Evolutionary conservation across 1,140 invertebrate genomes (phyloP).

Genomic region (Ceratosolen fusciceps): DNA sequence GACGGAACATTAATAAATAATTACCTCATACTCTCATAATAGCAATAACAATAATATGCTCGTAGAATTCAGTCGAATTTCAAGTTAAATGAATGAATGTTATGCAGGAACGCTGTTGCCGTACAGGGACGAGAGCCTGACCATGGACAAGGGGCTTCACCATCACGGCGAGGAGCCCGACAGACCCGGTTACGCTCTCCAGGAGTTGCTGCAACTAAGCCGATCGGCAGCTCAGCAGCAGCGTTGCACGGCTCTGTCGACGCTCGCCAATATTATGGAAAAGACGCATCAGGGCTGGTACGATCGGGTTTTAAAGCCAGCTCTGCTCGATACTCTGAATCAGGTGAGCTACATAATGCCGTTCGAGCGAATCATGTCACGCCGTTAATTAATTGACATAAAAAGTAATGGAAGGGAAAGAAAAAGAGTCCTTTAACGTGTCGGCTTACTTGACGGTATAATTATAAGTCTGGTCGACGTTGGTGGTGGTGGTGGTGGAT

Average conservation of each 20-base stretch:
- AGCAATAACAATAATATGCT: too few relatives aligned
- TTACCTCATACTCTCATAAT: too few relatives aligned
- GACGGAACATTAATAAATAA: too few relatives aligned
- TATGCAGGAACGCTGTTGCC: constrained; percentile 79
- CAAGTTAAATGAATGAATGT: constrained; percentile 12
- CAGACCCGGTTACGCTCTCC: constrained; percentile 89
- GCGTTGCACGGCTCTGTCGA: constrained; percentile 82
- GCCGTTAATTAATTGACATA: too few relatives aligned
- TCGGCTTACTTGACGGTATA: too few relatives aligned
- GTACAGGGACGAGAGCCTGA: constrained; percentile 76
- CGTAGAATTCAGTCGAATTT: too few relatives aligned
- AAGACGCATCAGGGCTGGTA: constrained; percentile 82
- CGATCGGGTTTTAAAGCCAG: constrained; percentile 75
- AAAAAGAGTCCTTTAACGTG: too few relatives aligned
- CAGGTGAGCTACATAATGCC: constrained; percentile 19
- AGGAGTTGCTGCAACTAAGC: constrained; percentile 86
- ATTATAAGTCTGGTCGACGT: too few relatives aligned
- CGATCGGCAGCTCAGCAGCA: constrained; percentile 82
- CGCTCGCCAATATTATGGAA: constrained; percentile 83
- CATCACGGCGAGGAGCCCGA: constrained; percentile 94
- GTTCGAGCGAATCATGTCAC: too few relatives aligned
- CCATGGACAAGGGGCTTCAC: constrained; percentile 80
- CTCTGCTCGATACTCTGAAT: constrained; percentile 72
- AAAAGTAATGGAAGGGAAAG: too few relatives aligned
- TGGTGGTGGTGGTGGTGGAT: too few relatives aligned